Evolutionary conservation across 2,113 vertebrate genomes (phyloP).

Genomic region (Corythornis cristatus): DNA sequence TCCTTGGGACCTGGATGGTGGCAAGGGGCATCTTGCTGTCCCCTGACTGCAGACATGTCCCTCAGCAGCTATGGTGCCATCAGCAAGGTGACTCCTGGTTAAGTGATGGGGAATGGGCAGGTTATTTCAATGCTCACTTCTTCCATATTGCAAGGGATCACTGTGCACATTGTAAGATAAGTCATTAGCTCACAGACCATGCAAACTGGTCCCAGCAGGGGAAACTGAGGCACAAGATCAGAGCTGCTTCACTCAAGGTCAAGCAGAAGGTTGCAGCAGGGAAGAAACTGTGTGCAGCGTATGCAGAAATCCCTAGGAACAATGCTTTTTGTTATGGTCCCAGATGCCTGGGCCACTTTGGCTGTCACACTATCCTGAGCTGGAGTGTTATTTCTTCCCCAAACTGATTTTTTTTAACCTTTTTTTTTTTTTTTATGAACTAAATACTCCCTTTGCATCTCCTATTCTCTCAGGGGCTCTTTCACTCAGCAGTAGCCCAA

Average conservation of each 20-base stretch:
- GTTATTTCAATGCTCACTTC: rapidly evolving
- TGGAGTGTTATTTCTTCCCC: slow-evolving; percentile 19
- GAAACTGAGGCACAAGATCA: background rate
- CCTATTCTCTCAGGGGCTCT: slow-evolving; percentile 57
- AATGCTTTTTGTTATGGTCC: background rate
- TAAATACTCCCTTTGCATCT: slow-evolving; percentile 11
- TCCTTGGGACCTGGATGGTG: background rate
- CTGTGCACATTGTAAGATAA: background rate
- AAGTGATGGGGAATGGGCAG: rapidly evolving
- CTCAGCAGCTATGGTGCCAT: background rate
- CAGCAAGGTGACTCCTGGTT: background rate
- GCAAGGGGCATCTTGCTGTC: background rate
- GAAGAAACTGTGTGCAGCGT: rapidly evolving
- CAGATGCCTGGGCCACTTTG: slow-evolving; percentile 1
- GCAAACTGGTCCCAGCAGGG: rapidly evolving
- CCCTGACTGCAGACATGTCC: background rate
- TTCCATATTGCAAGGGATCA: background rate
- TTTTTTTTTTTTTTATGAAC: background rate
- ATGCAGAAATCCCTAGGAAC: background rate
- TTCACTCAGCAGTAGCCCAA: slow-evolving; percentile 61
- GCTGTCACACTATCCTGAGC: slow-evolving; percentile 23
- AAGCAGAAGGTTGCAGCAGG: background rate
- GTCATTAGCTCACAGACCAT: background rate
- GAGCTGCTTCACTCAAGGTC: background rate
- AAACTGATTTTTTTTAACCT: background rate